Base-by-base conservation (phyloP, 2,113 vertebrate genomes). In the Hemiprocne comata region DNA sequence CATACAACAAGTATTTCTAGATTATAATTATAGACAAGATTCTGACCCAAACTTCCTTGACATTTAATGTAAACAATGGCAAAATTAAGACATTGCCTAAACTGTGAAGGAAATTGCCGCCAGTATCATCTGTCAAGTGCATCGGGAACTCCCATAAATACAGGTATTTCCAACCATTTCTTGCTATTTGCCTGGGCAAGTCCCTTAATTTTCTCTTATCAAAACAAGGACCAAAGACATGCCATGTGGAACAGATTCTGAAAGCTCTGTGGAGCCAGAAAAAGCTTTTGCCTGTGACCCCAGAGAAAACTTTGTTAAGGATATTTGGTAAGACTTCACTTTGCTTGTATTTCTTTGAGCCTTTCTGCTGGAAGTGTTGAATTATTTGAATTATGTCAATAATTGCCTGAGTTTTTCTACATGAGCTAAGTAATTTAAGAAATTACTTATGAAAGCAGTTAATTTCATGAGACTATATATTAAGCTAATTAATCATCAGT, bases 401-500 rank as follows among this genome's bases (percentile, higher is more conserved):
- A 95, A 81, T 77, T 74, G 29, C 69, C 72, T 1, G 1, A 53
- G 72, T 95, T 92, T 91, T 51, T 66, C 55, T 91, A 81, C 65
- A 74, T 74, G 64, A 95, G 55, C n/a, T 84, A 91, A 84, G 73
- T 87, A 16, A 86, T 89, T 66, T 87, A 66, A 94, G 69, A 86
- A 92, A 89, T 87, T 77, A 81, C 65, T 87, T 96, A 67, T 6
- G 42, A 84, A 90, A 94, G 55, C 65, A 81, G 70, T 91, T 77
- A 94, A 87, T 89, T 89, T 89, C 79, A 90, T 88, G 69, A 91
- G 36, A 77, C 17, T 33, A 17, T 70, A 58, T 71, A 23, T 94
- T 87, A 66, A 92, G 17, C 51, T 92, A 92, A 95, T 94, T 92
- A 92, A 92, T 95, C 72, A 92, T 84, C 64, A 66, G 67, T 90